phyloP scores from a whole-genome alignment of 2,888 invertebrate genomes.

The Xanthorhoe designata region DNA sequence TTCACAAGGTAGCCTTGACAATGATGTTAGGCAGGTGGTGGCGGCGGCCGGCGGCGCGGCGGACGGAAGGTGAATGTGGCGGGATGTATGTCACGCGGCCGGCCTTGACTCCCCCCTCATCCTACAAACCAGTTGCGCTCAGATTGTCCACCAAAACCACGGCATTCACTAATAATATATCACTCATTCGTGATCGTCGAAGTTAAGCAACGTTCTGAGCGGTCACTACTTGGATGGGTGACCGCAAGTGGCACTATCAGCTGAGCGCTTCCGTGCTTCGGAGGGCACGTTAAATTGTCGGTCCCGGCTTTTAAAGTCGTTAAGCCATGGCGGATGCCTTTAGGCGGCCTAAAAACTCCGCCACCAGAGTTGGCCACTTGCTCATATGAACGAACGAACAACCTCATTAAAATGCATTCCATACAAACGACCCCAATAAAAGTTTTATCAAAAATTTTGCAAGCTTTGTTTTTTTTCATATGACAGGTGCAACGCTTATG shows the following conservation, averaged over 20 bases:
- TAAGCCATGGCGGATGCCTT: no score
- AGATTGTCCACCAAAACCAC: conserved; percentile 49
- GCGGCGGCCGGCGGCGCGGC: conserved; percentile 56
- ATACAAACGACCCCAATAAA: background rate
- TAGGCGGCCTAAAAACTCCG: no score
- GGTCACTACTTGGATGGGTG: no score
- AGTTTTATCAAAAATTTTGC: background rate
- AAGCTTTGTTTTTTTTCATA: background rate
- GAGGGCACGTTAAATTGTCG: no score
- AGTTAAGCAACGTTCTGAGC: no score
- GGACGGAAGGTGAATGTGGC: conserved; percentile 82
- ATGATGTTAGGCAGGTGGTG: conserved; percentile 72
- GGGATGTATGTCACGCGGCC: conserved; percentile 77
- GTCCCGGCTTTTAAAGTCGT: no score
- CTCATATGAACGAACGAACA: no score
- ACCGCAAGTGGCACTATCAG: no score
- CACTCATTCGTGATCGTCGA: no score
- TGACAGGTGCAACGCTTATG: conserved; percentile 35
- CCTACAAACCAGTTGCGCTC: conserved; percentile 60
- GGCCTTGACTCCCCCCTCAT: conserved; percentile 80
- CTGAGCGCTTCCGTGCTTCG: no score
- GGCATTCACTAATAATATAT: conserved; percentile 42
- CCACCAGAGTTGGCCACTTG: no score
- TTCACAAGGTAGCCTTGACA: conserved; percentile 82
- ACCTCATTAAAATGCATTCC: background rate